Evolutionary conservation across 2,113 vertebrate genomes (phyloP).

Genomic region (Pongo pygmaeus): DNA sequence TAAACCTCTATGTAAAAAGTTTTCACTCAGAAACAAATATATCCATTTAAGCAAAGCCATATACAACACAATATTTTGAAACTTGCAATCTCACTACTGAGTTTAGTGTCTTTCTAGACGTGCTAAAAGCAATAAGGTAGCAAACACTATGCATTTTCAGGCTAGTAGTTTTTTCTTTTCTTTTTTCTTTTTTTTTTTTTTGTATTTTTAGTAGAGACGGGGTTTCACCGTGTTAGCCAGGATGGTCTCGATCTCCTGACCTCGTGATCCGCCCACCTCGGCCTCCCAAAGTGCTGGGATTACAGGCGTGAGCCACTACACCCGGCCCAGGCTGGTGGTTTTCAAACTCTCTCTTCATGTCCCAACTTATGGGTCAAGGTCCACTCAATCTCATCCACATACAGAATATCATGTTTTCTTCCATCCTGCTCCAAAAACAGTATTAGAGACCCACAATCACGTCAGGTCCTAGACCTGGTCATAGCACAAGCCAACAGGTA

Average conservation of each 20-base stretch:
- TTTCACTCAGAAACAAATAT: conserved; percentile 15
- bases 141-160: background rate
- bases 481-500: background rate
- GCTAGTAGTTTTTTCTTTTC: background rate
- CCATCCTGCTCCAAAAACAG: conserved; percentile 4
- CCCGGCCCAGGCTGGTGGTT: background rate
- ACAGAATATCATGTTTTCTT: background rate
- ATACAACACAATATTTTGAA: conserved; percentile 8
- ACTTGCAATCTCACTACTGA: background rate
- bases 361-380: background rate
- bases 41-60: background rate
- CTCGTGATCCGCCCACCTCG: too few species aligned
- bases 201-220: too few species aligned
- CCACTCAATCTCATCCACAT: background rate
- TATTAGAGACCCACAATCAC: background rate
- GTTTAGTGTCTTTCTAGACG: background rate
- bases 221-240: too few species aligned
- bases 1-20: background rate
- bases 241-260: too few species aligned
- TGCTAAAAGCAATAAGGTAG: background rate
- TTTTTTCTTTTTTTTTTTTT: too few species aligned
- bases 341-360: background rate
- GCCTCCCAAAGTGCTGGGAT: too few species aligned
- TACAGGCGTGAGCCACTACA: too few species aligned
- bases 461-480: background rate